phyloP scores from a whole-genome alignment of 2,888 invertebrate species.

The Balanococcus diminutus region DNA sequence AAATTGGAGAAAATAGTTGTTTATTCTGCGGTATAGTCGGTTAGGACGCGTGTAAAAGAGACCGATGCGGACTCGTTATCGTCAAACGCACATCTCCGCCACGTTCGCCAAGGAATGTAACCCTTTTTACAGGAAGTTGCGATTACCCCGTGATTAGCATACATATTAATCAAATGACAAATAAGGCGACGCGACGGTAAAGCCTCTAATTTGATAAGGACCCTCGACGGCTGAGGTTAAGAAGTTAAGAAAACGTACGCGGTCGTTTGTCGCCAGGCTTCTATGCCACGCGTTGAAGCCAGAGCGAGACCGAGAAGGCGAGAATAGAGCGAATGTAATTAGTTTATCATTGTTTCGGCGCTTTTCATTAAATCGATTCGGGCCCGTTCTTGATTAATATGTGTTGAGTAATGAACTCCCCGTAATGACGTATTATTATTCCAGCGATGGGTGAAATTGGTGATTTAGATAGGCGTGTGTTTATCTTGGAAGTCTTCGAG shows the following conservation, averaged over 20 bases:
- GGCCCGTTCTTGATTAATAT: background rate
- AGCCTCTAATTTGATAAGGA: slow-evolving; percentile 51
- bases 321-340: slow-evolving; percentile 8
- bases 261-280: slow-evolving; percentile 13
- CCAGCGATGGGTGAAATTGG: background rate
- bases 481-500: too few relatives aligned
- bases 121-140: slow-evolving; percentile 43
- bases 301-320: too few relatives aligned
- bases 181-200: slow-evolving; percentile 52
- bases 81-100: slow-evolving; percentile 40
- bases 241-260: slow-evolving; percentile 38
- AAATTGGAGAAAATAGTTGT: slow-evolving; percentile 28
- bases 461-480: too few relatives aligned
- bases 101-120: slow-evolving; percentile 23
- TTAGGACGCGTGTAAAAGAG: background rate
- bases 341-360: slow-evolving; percentile 30
- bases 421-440: background rate
- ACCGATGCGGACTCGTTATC: slow-evolving; percentile 36
- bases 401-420: background rate
- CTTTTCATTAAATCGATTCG: slow-evolving; percentile 34
- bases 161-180: slow-evolving; percentile 54
- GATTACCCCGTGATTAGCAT: slow-evolving; percentile 51
- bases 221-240: background rate
- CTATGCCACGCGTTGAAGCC: background rate
- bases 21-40: background rate